Evolutionary conservation across 2,797 vertebrate genomes (phyloP), one percentile per base, ranked within the genome.

Genomic region (Sebastes paucispinis): DNA sequence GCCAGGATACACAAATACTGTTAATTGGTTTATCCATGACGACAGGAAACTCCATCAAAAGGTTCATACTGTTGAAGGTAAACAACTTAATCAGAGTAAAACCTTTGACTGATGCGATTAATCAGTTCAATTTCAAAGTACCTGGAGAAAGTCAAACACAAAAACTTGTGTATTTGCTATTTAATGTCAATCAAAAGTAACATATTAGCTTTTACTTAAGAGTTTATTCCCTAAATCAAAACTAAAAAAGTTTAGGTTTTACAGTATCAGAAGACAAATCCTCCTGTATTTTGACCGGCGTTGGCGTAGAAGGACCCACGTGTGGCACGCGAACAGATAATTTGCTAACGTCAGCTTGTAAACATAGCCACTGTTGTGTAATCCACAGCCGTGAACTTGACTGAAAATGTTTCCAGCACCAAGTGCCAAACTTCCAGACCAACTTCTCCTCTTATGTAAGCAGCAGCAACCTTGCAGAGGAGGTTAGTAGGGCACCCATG

Each of bases 311-410:
- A 68, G 25, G 50, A 81, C 2, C 14, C 25, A 39, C 1, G 6
- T 8, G 43, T 7, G 14, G 34, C 55, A 32, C 25, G 9, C 4
- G 3, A 73, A 9, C 54, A 50, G 50, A 78, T 81, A 82, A 85
- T 82, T 73, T 2, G 2, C 43, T 22, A 83, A 67, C 75, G 75
- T 22, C 2, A 1, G 52, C 18, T 50, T 27, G 50, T 50, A 83
- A 87, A 87, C 76, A 80, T 31, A 63, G 50, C 47, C n/a, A 24
- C 69, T 20, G 68, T 87, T 88, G 69, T 66, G 57, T 86, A 87
- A 90, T 80, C 68, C 8, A n/a, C 43, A 54, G 67, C 43, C 27
- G 10, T 82, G 73, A 81, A 83, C 76, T 69, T 16, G 22, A 68
- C 63, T 71, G 43, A 75, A 47, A 82, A 62, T 75, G 43, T 82